Base-by-base conservation (phyloP, 1,140 invertebrate species). In the Trichonephila inaurata region DNA sequence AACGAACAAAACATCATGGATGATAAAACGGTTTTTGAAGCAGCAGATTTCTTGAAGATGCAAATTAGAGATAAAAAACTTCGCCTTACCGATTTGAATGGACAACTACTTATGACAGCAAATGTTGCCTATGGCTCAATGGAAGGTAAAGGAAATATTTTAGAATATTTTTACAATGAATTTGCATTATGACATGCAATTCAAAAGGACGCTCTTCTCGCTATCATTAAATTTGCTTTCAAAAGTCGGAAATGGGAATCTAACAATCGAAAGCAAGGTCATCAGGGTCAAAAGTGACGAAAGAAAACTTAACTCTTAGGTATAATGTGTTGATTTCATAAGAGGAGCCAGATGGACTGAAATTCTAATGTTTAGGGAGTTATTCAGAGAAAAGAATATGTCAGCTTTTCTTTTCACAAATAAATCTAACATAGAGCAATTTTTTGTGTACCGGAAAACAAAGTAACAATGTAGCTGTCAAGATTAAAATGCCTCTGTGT, bases 1-100 rank as follows among this genome's bases (percentile, higher is more conserved):
- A 83, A 92, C 40, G 66, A 86, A 16, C 87, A 92, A 14, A 92
- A 92, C 62, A 44, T 40, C 40, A 92, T 92, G 91, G 91, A 92
- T 87, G 82, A 77, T 18, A 14, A 87, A n/a, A 58, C 91, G 6
- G 58, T 87, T n/a, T 40, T 28, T 18, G 91, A 92, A 33, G 91
- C 91, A 19, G 91, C 83, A 21, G 83, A 87, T 62, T 92, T 87
- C 40, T 60, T 92, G n/a, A 87, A 77, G 21, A 87, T 18, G 28
- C 61, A 92, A 77, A 92, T 92, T 21, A 86, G 87, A 10, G 33
- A 19, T 5, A 28, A 92, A 14, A 64, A 61, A 28, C 64, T 92
- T 69, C 62, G 44, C 14, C 18, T 92, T 28, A 87, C 91, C 1
- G 91, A 92, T 33, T 40, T 92, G 40, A 86, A 87, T 60, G 91